These are phyloP conservation scores for Echinometra lucunter DNA, from an alignment of 53 echinoderm and acorn worm genomes.

Conservation along the genomic window DNA sequence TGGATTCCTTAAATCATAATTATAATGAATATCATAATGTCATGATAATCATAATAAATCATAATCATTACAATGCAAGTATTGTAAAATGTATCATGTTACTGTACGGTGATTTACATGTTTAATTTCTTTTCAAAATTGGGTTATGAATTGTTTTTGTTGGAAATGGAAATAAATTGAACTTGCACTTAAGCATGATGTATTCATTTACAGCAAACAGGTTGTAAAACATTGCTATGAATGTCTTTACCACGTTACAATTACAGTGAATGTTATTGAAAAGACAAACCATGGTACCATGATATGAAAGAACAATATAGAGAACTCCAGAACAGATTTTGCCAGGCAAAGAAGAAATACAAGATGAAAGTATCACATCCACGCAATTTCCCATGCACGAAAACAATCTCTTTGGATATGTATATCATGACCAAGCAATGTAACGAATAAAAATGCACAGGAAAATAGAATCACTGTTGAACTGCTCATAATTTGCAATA, in stretches of 20 bases:
- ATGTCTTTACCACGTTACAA: background rate
- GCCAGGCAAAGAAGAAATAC: background rate
- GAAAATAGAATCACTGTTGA: background rate
- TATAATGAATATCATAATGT: too few relatives aligned
- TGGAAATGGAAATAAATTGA: too few relatives aligned
- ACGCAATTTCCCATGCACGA: background rate
- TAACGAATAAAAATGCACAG: background rate
- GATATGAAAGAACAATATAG: background rate
- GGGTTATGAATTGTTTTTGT: too few relatives aligned
- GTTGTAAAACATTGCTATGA: background rate
- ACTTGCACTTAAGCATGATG: too few relatives aligned
- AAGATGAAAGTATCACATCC: background rate
- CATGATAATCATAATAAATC: too few relatives aligned
- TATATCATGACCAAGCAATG: background rate
- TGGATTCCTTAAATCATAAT: too few relatives aligned
- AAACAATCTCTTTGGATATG: background rate
- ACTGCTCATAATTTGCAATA: background rate
- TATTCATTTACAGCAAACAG: background rate
- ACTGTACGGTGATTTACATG: too few relatives aligned
- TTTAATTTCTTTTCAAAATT: too few relatives aligned
- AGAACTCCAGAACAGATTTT: background rate
- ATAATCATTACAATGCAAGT: too few relatives aligned
- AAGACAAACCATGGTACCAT: constrained; percentile 16
- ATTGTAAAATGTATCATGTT: too few relatives aligned
- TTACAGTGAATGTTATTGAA: background rate